A percentile compares a stretch with the other conserved stretches of the same genome.
These are phyloP conservation scores for Phenacoccus solenopsis DNA, from an alignment of 1,140 invertebrate species.

Conservation along the genomic window DNA sequence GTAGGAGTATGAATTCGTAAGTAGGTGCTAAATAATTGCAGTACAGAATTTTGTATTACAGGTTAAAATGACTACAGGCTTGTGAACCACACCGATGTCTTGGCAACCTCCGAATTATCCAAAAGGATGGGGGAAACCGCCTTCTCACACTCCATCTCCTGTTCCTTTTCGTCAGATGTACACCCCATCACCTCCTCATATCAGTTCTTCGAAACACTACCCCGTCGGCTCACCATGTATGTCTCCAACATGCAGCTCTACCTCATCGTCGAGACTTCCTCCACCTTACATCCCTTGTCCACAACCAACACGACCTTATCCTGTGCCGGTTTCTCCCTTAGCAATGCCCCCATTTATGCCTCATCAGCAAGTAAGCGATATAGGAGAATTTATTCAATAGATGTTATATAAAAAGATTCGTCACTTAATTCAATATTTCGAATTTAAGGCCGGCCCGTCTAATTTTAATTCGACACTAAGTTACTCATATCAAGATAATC, in stretches of 20 bases:
- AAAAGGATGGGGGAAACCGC: slow-evolving; percentile 23
- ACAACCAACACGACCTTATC: slow-evolving; percentile 46
- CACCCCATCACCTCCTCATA: slow-evolving; percentile 27
- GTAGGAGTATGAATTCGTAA: too few relatives aligned
- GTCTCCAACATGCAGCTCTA: slow-evolving; percentile 29
- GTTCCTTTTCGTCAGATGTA: slow-evolving; percentile 24
- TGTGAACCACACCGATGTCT: neutral
- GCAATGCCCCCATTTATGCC: slow-evolving; percentile 29
- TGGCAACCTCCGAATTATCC: slow-evolving; percentile 22
- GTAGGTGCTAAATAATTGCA: too few relatives aligned
- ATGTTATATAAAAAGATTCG: too few relatives aligned
- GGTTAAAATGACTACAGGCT: neutral
- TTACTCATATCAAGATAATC: slow-evolving; percentile 47
- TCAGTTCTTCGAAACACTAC: slow-evolving; percentile 27
- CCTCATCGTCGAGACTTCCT: slow-evolving; percentile 29
- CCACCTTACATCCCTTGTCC: slow-evolving; percentile 42
- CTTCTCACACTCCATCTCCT: slow-evolving; percentile 22
- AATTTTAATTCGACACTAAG: slow-evolving; percentile 44
- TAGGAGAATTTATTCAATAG: too few relatives aligned
- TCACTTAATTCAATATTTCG: too few relatives aligned
- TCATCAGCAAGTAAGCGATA: slow-evolving; percentile 21
- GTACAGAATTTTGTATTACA: neutral
- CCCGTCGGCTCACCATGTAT: slow-evolving; percentile 33
- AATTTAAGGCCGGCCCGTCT: slow-evolving; percentile 36
- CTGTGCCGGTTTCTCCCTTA: slow-evolving; percentile 35